Evolutionary conservation across 2,888 invertebrate species (phyloP), one percentile per base, ranked within the genome.

Genomic region (Rosalia funebris): DNA sequence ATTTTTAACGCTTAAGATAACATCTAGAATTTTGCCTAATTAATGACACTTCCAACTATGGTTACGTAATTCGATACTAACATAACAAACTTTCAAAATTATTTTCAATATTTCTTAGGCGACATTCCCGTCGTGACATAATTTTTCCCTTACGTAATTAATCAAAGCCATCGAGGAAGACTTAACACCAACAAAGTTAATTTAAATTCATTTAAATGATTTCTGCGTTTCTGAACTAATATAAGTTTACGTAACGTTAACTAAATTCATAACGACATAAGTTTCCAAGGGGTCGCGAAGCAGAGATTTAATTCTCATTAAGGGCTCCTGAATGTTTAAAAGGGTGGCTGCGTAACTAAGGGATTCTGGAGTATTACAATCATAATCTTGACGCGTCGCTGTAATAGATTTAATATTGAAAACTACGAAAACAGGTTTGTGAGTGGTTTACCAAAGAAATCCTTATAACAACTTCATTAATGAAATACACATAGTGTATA

Each of bases 241-340:
- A 53, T 53, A 53, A 53, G 42, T 53, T 53, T 42, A 31, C 31
- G 42, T 53, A 19, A 42, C 53, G 42, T 11, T 42, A 42, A 42
- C 53, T 31, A 42, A 53, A 53, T 53, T 53, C 53, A 53, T 53
- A 53, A 53, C 53, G 42, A 31, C 41, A 16, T 19, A 32, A 53
- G 42, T 32, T 41, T 11, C 37, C 17, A 31, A 42, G 20, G 53
- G 50, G 53, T 53, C 53, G 41, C 32, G 17, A n/a, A 37, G 53
- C 32, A 42, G 53, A 53, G 53, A 53, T 53, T 53, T 53, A 53
- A 53, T 53, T 53, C 53, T 53, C 53, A 53, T 53, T 53, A 53
- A 53, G 42, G 37, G 53, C 25, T 50, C 16, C 41, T 42, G 53
- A 42, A 42, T 16, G 53, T 42, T 53, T 31, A 12, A 53, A 42